Percentiles rank a stretch among this genome's conserved stretches.
These are phyloP conservation scores for Caenorhabditis sp. DNA, from an alignment of 2,888 invertebrate species.

Conservation along the genomic window DNA sequence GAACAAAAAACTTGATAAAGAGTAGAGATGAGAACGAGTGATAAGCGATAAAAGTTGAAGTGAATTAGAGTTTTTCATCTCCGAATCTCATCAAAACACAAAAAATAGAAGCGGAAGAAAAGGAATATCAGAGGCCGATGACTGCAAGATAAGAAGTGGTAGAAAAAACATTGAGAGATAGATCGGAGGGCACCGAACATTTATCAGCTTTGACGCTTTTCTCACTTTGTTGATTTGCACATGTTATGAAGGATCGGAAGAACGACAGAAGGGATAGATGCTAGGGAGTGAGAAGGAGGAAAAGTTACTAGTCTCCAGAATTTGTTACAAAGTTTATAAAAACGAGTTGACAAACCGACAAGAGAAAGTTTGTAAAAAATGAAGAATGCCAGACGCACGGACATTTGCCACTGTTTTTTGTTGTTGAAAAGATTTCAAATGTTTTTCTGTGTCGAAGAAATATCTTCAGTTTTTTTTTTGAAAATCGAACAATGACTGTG, in stretches of 20 bases:
- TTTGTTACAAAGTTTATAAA: slow-evolving; percentile 47
- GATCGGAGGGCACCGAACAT: slow-evolving; percentile 29
- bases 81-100: neutral
- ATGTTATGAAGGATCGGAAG: neutral
- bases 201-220: slow-evolving; percentile 29
- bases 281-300: slow-evolving; percentile 9
- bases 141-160: too few relatives aligned
- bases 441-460: too few relatives aligned
- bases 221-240: slow-evolving; percentile 5
- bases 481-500: slow-evolving; percentile 5
- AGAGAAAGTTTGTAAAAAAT: slow-evolving; percentile 26
- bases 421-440: too few relatives aligned
- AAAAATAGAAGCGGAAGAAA: slow-evolving; percentile 21
- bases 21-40: slow-evolving; percentile 22
- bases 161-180: slow-evolving; percentile 18
- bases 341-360: slow-evolving; percentile 46
- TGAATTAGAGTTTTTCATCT: neutral
- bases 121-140: slow-evolving; percentile 8
- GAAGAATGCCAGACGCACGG: slow-evolving; percentile 11
- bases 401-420: neutral
- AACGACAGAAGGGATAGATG: slow-evolving; percentile 1
- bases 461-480: too few relatives aligned
- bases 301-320: slow-evolving; percentile 22
- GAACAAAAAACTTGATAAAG: slow-evolving; percentile 15
- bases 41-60: slow-evolving; percentile 5